Evolutionary conservation across 2,113 vertebrate species (phyloP).

Genomic region (Orientallactaga bullata): DNA sequence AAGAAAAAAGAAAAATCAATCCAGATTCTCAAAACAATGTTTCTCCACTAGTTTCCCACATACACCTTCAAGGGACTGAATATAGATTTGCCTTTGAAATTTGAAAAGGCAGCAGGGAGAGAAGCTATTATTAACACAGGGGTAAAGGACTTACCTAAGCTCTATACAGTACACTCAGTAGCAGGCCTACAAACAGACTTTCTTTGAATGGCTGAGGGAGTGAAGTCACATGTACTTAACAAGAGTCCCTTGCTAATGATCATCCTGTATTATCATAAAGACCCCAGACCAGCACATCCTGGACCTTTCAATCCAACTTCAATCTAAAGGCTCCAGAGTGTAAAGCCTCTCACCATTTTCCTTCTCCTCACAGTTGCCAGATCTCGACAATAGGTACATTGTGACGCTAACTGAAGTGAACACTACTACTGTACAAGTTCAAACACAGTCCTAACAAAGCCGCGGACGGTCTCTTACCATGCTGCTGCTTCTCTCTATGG

Average conservation of each 20-base stretch:
- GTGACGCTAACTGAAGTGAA: slow-evolving; percentile 36
- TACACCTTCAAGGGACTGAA: not conserved
- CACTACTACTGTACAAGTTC: not conserved
- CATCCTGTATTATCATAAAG: slow-evolving; percentile 17
- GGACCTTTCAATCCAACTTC: not conserved
- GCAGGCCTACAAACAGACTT: not conserved
- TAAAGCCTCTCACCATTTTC: not conserved
- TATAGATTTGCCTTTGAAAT: slow-evolving; percentile 48
- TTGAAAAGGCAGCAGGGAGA: not conserved
- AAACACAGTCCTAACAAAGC: slow-evolving; percentile 69
- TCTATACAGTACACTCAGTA: not conserved
- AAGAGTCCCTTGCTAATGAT: not conserved
- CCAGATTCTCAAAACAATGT: not conserved
- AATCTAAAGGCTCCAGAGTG: not conserved
- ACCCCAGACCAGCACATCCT: not conserved
- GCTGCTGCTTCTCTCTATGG: slow-evolving; percentile 82
- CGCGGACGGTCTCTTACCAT: slow-evolving; percentile 87
- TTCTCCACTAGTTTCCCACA: not conserved
- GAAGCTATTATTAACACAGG: not conserved
- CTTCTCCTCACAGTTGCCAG: slow-evolving; percentile 35
- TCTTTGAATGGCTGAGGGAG: not conserved
- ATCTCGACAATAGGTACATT: slow-evolving; percentile 38
- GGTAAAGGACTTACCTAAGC: slow-evolving; percentile 5
- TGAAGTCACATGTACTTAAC: not conserved
- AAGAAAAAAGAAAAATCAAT: slow-evolving; percentile 44